Percentiles rank a stretch among this genome's conserved stretches.
These are phyloP conservation scores for Drosophila nr. medialis DNA, from an alignment of 2,888 invertebrate genomes.

Conservation along the genomic window DNA sequence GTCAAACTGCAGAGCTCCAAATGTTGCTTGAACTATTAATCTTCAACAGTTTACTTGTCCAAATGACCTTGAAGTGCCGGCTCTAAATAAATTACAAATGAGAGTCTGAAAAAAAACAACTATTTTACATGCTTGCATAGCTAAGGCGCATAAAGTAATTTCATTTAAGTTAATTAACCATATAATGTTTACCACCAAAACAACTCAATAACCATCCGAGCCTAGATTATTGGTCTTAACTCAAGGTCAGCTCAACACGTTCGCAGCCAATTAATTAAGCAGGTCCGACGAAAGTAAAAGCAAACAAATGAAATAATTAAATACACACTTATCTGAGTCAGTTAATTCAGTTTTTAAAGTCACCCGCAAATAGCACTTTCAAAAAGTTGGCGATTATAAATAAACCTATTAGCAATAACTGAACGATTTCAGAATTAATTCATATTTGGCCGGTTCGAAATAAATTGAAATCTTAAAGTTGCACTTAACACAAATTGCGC, in stretches of 20 bases:
- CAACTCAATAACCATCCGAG: constrained; percentile 5
- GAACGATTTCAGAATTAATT: constrained; percentile 32
- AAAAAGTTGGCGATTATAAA: constrained; percentile 49
- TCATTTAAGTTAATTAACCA: constrained; percentile 50
- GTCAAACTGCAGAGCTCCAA: not conserved
- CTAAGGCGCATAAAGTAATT: constrained; percentile 12
- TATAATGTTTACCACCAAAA: constrained; percentile 19
- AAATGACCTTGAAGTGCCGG: constrained; percentile 37
- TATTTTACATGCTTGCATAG: constrained; percentile 8
- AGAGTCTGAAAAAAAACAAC: not conserved
- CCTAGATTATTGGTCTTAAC: constrained; percentile 8
- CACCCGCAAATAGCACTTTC: constrained; percentile 55
- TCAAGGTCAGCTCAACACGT: constrained; percentile 54
- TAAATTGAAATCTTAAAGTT: constrained; percentile 49
- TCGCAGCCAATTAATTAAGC: constrained; percentile 14
- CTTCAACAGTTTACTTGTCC: constrained; percentile 18
- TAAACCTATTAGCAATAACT: constrained; percentile 22
- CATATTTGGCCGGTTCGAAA: constrained; percentile 41
- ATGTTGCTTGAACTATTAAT: constrained; percentile 20
- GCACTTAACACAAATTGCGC: constrained; percentile 41
- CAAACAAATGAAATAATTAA: constrained; percentile 41
- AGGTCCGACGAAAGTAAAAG: constrained; percentile 62
- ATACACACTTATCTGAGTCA: constrained; percentile 17
- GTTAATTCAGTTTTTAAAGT: constrained; percentile 58
- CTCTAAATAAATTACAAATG: constrained; percentile 11